phyloP scores from a whole-genome alignment of 2,113 vertebrate genomes.

The Petroica traversi region DNA sequence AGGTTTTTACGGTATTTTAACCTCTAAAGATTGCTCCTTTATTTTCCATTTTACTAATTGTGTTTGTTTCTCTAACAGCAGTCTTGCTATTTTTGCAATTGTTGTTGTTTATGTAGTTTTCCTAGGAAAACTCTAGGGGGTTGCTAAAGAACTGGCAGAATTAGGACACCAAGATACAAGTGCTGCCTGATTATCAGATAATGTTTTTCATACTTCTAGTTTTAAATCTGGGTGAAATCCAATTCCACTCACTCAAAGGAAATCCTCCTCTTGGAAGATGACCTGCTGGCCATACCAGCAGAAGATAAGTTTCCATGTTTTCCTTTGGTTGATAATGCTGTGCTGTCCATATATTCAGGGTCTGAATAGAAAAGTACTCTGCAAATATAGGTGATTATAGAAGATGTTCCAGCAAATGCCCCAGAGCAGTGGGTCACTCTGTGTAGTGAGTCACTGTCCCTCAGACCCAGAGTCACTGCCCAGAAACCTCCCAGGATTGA shows the following conservation, averaged over 20 bases:
- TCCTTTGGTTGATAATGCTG: background rate
- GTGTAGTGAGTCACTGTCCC: background rate
- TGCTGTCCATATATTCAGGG: background rate
- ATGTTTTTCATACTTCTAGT: background rate
- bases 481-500: background rate
- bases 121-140: background rate
- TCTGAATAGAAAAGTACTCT: background rate
- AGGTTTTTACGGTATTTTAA: background rate
- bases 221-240: background rate
- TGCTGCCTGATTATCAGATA: background rate
- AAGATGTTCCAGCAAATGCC: background rate
- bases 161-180: background rate
- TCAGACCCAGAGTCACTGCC: background rate
- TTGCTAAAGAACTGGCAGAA: conserved; percentile 35
- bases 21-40: background rate
- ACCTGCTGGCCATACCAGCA: background rate
- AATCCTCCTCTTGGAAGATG: background rate
- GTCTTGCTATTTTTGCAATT: background rate
- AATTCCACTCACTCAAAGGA: background rate
- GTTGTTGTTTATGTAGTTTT: background rate
- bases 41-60: background rate
- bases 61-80: background rate
- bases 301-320: background rate
- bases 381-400: background rate
- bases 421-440: background rate